Evolutionary conservation across 1,140 invertebrate species (phyloP), one percentile per base, ranked within the genome.

Genomic region (Scaptomyza montana): DNA sequence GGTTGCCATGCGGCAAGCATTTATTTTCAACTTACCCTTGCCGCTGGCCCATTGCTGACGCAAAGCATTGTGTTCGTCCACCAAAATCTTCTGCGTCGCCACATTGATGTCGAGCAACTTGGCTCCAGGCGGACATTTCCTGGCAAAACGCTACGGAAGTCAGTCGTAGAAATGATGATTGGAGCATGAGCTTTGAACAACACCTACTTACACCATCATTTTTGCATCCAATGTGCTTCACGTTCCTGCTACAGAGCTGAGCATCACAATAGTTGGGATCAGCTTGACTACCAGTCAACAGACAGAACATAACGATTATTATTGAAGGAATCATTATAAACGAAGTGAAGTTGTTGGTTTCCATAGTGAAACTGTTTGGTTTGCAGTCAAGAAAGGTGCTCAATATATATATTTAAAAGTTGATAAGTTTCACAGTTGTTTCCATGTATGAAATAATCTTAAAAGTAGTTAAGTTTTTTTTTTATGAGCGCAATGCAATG

Each of bases 1-100:
- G 6, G 62, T 68, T 10, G 69, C 49, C 80, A 85, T 84, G 19
- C 67, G 67, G n/a, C 80, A 84, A 30, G 72, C 80, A 6, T 7
- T 13, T 3, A 28, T 28, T 0, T 0, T 4, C 0, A 62, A 6
- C 0, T 53, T 19, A 0, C 65, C 80, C 1, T 47, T 3, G 1
- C 80, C 76, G 5, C 50, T 71, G 21, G 79, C 76, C 68, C 72
- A 82, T 8, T 67, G 21, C 8, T 79, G 53, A 6, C 80, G 80
- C 9, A 70, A 30, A 2, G 28, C 10, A 5, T 82, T 82, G 47
- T 84, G 80, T 0, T 25, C 56, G 12, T 8, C 5, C 2, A 74
- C 2, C 0, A 61, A 0, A 0, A 1, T 0, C 2, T 49, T 10
- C 16, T 59, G n/a, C 2, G 16, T 9, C 9, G 28, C 1, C 33